Base-by-base conservation (phyloP, 2,888 invertebrate species). In the Melikaiella ostensackeni region DNA sequence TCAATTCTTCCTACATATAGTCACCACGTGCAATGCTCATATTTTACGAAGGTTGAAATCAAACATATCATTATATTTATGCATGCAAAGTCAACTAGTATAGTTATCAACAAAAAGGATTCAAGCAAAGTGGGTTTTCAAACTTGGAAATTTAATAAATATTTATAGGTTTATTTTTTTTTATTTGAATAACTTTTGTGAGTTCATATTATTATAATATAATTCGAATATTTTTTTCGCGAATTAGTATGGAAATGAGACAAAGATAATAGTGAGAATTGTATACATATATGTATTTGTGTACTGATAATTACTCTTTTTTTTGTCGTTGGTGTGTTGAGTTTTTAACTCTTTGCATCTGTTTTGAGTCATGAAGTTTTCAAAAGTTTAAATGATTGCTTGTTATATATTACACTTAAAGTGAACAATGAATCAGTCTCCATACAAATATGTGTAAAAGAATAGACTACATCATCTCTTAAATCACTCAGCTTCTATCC, bases 381-480 rank as follows among this genome's bases (percentile, higher is more conserved):
- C 19, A 27, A n/a, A 70, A 27, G 13, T 24, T 11, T 5, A 5
- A 5, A 9, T 24, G 11, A 21, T 24, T 57, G 24, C 5, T 21
- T 24, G 70, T 46, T 63, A 33, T 19, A n/a, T 50, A 33, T 50
- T 30, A 19, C 11, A 70, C n/a, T 70, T 50, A 50, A 27, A 42
- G 27, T 70, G 16, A 70, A 50, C 50, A 59, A 64, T 74, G 57
- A 11, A 38, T 46, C 35, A 73, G 42, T 76, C 33, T 73, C 30
- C 11, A 38, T 50, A 74, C 21, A 24, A 46, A 59, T 63, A 13
- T 42, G 21, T 42, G 9, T 46, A 24, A 76, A 64, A 74, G 50
- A 74, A 64, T 57, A 38, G 19, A 24, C 16, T 64, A 16, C n/a
- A 70, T 30, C 19, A 50, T n/a, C 19, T 70, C 2, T 50, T 70